phyloP scores from a whole-genome alignment of 35 echinoderm and acorn worm genomes.

The Heliocidaris tuberculata region DNA sequence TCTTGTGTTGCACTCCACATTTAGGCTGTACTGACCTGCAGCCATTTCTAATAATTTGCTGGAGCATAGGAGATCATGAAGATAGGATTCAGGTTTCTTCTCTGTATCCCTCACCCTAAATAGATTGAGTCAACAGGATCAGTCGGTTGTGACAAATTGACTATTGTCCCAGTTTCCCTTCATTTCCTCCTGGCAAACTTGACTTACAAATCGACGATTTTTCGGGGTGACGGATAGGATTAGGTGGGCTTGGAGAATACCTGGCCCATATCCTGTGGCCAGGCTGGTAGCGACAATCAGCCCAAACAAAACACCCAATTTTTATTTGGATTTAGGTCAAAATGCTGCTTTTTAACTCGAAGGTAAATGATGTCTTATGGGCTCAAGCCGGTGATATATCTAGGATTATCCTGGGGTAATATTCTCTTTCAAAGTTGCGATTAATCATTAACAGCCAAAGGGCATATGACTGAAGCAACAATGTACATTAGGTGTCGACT shows the following conservation, averaged over 20 bases:
- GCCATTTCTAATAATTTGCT: not conserved
- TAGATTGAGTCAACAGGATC: not conserved
- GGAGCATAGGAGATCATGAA: not conserved
- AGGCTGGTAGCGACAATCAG: not conserved
- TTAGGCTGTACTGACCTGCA: not conserved
- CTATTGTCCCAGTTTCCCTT: conserved; percentile 2
- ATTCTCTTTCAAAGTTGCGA: not conserved
- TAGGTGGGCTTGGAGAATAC: not conserved
- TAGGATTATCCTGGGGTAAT: not conserved
- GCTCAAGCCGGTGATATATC: not conserved
- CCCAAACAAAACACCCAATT: not conserved
- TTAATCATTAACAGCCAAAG: not conserved
- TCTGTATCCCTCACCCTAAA: not conserved
- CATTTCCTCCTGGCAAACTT: conserved; percentile 1
- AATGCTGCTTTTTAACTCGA: not conserved
- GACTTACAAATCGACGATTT: not conserved
- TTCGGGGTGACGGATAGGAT: not conserved
- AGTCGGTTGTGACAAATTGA: conserved; percentile 2
- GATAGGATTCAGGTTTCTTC: not conserved
- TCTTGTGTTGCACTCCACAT: not conserved
- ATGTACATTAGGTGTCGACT: not conserved
- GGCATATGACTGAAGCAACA: not conserved
- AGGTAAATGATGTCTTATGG: not conserved
- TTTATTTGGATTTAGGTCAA: not conserved
- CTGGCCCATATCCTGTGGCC: not conserved